A percentile compares a stretch with the other conserved stretches of the same genome.
phyloP scores from a whole-genome alignment of 2,888 invertebrate genomes.

The Ecdyonurus torrentis region DNA sequence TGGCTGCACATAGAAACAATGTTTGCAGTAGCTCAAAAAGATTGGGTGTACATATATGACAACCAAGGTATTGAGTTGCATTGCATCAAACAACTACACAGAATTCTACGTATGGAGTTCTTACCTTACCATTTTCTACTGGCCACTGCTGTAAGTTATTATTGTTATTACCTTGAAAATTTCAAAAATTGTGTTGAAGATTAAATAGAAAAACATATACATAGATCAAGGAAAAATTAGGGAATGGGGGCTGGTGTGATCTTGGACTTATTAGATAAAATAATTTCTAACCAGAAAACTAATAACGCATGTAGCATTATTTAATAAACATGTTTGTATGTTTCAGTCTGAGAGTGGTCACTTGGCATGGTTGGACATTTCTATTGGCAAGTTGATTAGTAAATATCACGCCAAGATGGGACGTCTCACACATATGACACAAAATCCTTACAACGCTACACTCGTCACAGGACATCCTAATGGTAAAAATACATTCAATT shows the following conservation, averaged over 20 bases:
- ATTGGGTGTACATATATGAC: conserved; percentile 94
- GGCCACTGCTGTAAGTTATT: conserved; percentile 52
- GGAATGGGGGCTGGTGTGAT: too few relatives aligned
- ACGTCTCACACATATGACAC: conserved; percentile 63
- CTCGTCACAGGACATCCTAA: conserved; percentile 78
- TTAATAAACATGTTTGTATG: background rate
- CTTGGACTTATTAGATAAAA: too few relatives aligned
- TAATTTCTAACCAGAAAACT: too few relatives aligned
- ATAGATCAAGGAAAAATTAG: too few relatives aligned
- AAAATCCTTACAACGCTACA: conserved; percentile 89
- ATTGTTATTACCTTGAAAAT: background rate
- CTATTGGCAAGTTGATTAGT: conserved; percentile 74
- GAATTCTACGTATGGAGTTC: conserved; percentile 73
- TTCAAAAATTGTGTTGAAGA: too few relatives aligned
- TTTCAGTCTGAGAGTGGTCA: conserved; percentile 42
- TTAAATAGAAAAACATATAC: too few relatives aligned
- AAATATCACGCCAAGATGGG: conserved; percentile 63
- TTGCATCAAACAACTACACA: conserved; percentile 73
- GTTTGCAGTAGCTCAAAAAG: conserved; percentile 94
- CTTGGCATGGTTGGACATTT: conserved; percentile 85
- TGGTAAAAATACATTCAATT: conserved; percentile 28
- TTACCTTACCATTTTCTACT: conserved; percentile 94
- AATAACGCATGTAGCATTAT: too few relatives aligned
- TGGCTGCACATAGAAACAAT: conserved; percentile 93
- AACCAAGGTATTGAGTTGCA: conserved; percentile 94